These are phyloP conservation scores for Saturnia pavonia DNA, from an alignment of 2,888 invertebrate genomes.

Conservation along the genomic window DNA sequence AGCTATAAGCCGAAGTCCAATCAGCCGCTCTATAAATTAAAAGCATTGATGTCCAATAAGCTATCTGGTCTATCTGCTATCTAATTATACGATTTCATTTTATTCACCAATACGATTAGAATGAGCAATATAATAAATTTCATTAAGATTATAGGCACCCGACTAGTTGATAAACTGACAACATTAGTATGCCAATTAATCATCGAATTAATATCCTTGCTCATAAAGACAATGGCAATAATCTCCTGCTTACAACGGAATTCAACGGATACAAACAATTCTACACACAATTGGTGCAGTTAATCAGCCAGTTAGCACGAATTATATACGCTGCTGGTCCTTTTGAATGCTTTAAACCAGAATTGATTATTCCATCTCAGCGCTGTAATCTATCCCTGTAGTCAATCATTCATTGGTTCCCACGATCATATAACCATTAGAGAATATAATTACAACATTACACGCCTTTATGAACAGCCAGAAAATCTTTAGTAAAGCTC, in stretches of 20 bases:
- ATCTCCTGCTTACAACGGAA: conserved; percentile 47
- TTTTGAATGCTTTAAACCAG: background rate
- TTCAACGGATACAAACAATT: conserved; percentile 56
- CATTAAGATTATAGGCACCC: background rate
- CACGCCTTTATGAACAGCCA: too few species aligned
- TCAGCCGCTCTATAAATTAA: too few species aligned
- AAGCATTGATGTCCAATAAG: too few species aligned
- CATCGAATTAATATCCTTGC: conserved; percentile 15
- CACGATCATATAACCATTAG: background rate
- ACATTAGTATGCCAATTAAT: conserved; percentile 14
- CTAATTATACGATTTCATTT: background rate
- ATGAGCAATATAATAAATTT: background rate
- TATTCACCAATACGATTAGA: background rate
- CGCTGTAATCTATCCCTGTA: background rate
- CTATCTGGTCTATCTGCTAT: too few species aligned
- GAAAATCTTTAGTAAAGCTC: too few species aligned
- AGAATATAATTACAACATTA: background rate
- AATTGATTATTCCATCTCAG: conserved; percentile 1
- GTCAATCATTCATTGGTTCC: too few species aligned
- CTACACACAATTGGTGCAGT: conserved; percentile 53
- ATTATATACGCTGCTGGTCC: conserved; percentile 15
- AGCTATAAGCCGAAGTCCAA: too few species aligned
- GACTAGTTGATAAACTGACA: background rate
- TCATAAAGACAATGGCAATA: conserved; percentile 45
- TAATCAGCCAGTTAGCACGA: conserved; percentile 38